Evolutionary conservation across 2,797 vertebrate species (phyloP), one percentile per base, ranked within the genome.

Genomic region (Harpagifer antarcticus): DNA sequence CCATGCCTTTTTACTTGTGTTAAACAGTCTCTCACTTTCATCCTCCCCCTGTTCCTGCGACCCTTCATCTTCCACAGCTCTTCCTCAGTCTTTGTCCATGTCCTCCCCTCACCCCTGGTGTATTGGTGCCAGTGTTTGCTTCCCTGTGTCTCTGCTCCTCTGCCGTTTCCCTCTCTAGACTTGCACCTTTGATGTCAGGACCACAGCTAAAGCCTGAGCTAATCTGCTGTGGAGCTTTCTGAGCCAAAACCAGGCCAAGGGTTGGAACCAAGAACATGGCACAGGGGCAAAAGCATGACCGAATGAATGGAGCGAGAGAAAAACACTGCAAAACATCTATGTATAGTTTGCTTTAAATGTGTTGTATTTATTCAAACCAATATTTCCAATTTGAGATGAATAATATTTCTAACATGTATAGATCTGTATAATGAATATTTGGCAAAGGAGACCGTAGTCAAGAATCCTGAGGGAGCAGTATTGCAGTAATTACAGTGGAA

Each of bases 181-280:
- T 71, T 75, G 64, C 73, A 88, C 89, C 86, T 92, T 92, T 93
- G 90, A 93, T 90, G 90, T 93, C 73, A 60, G 67, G 78, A 86
- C 83, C 85, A 90, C 67, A 72, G 85, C 87, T 90, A 85, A 91
- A 88, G 84, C 85, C 83, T 42, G 33, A 70, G 81, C 70, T 92
- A 90, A 94, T 91, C 88, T 83, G 78, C 87, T 79, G 77, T 84
- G 74, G 79, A 85, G 81, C 70, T 90, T 90, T 71, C 82, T 66
- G 71, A 79, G 74, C 73, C 63, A 72, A 58, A 72, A 80, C 68
- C 79, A 45, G 73, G 76, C 81, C 73, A 84, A 68, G 73, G 65
- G 66, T 70, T 85, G 80, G 78, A 84, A 85, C 79, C 68, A 73
- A 81, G 83, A 86, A 65, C 64, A 82, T 76, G 76, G 76, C 72